phyloP scores from a whole-genome alignment of 2,888 invertebrate genomes.

The Mactromeris polynyma region DNA sequence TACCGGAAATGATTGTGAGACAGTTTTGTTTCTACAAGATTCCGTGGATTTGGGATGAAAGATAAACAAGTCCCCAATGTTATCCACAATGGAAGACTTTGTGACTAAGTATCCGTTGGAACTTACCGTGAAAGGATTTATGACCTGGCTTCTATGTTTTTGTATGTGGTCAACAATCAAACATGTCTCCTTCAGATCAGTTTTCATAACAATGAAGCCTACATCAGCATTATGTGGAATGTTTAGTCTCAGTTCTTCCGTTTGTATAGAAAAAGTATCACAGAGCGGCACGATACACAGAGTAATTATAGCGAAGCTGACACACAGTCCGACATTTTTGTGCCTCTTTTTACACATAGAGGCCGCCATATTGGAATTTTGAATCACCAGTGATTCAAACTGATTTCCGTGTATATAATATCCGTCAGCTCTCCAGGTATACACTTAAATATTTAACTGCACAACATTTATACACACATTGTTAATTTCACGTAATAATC shows the following conservation, averaged over 20 bases:
- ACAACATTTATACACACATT: background rate
- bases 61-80: constrained; percentile 52
- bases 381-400: constrained; percentile 61
- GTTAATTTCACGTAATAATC: constrained; percentile 3
- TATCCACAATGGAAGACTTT: constrained; percentile 24
- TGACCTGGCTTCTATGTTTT: background rate
- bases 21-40: constrained; percentile 5
- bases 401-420: constrained; percentile 21
- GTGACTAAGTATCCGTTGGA: constrained; percentile 56
- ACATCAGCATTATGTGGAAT: constrained; percentile 44
- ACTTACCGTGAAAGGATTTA: constrained; percentile 43
- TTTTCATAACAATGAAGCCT: constrained; percentile 50
- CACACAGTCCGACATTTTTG: constrained; percentile 9
- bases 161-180: constrained; percentile 26
- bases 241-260: constrained; percentile 29
- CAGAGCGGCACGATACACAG: constrained; percentile 17
- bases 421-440: constrained; percentile 8
- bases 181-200: constrained; percentile 25
- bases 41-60: constrained; percentile 37
- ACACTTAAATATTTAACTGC: background rate
- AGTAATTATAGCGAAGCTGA: constrained; percentile 26
- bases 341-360: constrained; percentile 48
- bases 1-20: constrained; percentile 40
- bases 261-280: constrained; percentile 22
- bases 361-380: constrained; percentile 71